A percentile compares a stretch with the other conserved stretches of the same genome.
Conservation (phyloP, 1,140 invertebrate species). For the Temnothorax nylanderi region DNA sequence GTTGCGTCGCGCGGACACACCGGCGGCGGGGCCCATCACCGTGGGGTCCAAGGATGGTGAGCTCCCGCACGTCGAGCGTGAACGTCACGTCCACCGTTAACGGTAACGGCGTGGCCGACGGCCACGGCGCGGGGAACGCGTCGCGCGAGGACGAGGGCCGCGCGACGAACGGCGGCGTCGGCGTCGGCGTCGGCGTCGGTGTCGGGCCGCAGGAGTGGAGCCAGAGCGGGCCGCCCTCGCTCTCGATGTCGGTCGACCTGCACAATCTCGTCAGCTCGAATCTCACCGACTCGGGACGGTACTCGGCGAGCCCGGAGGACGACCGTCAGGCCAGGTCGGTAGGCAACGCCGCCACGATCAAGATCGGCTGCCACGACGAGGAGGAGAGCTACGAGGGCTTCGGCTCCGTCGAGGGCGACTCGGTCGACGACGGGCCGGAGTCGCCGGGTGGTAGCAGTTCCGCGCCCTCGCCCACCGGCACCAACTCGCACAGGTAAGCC, state of each 20-base stretch:
- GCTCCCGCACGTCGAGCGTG: slow-evolving; percentile 77
- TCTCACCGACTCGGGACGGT: slow-evolving; percentile 70
- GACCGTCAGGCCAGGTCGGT: slow-evolving; percentile 9
- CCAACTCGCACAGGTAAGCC: slow-evolving; percentile 76
- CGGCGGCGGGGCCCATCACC: background rate
- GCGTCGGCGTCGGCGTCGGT: slow-evolving; percentile 35
- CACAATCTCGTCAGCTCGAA: slow-evolving; percentile 71
- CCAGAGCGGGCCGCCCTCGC: slow-evolving; percentile 76
- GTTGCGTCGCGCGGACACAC: background rate
- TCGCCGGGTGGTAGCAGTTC: slow-evolving; percentile 81
- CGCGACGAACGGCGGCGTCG: slow-evolving; percentile 5
- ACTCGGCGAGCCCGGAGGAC: slow-evolving; percentile 69
- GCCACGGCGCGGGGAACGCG: slow-evolving; percentile 52
- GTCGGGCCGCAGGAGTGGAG: slow-evolving; percentile 72
- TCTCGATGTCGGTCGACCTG: slow-evolving; percentile 75
- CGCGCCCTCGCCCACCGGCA: slow-evolving; percentile 81
- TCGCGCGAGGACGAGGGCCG: slow-evolving; percentile 62
- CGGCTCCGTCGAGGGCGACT: slow-evolving; percentile 78
- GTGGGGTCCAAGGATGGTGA: slow-evolving; percentile 80
- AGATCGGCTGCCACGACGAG: slow-evolving; percentile 68
- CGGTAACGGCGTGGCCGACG: slow-evolving; percentile 51
- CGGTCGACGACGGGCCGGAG: slow-evolving; percentile 76
- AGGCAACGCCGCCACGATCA: slow-evolving; percentile 32
- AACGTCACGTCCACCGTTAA: slow-evolving; percentile 65
- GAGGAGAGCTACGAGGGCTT: slow-evolving; percentile 83